Percentiles rank a stretch among this genome's conserved stretches.
Conservation (phyloP, 2,888 invertebrate genomes). For the Dimorphilus gyrociliatus region DNA sequence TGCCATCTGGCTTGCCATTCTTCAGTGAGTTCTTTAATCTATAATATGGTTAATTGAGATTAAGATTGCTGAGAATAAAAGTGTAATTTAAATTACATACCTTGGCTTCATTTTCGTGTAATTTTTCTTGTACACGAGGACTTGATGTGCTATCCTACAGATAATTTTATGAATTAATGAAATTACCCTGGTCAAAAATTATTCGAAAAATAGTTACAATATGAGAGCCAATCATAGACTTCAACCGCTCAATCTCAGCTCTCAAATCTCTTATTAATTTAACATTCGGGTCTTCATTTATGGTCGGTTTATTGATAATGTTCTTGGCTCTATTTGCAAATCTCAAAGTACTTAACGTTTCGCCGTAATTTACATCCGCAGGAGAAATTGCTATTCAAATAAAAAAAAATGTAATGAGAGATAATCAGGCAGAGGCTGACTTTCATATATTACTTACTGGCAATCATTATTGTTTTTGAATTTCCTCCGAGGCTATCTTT, state of each 20-base stretch:
- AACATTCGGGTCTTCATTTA: conserved; percentile 47
- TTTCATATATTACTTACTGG: conserved; percentile 46
- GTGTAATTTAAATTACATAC: conserved; percentile 14
- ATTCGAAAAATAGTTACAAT: conserved; percentile 19
- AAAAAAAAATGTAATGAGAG: conserved; percentile 11
- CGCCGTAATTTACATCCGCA: conserved; percentile 56
- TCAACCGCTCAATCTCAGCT: conserved; percentile 46
- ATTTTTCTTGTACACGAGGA: conserved; percentile 56
- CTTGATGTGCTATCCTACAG: conserved; percentile 30
- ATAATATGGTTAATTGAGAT: conserved; percentile 4
- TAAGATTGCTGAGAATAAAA: not conserved
- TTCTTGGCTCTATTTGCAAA: conserved; percentile 60
- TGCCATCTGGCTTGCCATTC: conserved; percentile 84
- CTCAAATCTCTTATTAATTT: conserved; percentile 46
- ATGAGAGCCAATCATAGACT: conserved; percentile 38
- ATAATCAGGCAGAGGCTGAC: not conserved
- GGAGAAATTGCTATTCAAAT: conserved; percentile 68
- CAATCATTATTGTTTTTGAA: conserved; percentile 58
- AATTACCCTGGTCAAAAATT: too few species aligned
- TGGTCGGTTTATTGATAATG: conserved; percentile 48
- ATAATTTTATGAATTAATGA: conserved; percentile 1
- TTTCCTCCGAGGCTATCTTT: conserved; percentile 64
- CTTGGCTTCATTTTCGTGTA: conserved; percentile 75
- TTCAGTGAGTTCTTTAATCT: conserved; percentile 50
- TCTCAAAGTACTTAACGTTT: conserved; percentile 60